These are phyloP conservation scores for Gallinago paraguaiae DNA, from an alignment of 2,113 vertebrate genomes.

Conservation along the genomic window DNA sequence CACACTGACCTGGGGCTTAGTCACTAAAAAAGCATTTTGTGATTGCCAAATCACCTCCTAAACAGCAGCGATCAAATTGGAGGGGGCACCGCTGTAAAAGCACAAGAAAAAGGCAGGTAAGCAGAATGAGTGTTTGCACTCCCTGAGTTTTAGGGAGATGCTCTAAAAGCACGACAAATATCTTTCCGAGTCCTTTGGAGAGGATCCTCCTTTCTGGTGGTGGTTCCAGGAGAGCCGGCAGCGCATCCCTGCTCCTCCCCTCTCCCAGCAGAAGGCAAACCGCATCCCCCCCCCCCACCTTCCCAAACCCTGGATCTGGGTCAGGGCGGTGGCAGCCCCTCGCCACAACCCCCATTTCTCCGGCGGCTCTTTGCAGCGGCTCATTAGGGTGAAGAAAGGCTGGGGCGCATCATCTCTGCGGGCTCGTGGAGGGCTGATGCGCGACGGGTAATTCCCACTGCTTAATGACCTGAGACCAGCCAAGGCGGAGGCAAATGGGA, in stretches of 20 bases:
- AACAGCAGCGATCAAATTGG: neutral
- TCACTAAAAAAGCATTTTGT: neutral
- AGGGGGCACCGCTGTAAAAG: neutral
- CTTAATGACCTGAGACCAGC: slow-evolving; percentile 65
- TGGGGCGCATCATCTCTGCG: neutral
- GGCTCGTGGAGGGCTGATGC: slow-evolving; percentile 20
- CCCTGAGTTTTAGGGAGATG: neutral
- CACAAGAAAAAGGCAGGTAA: neutral
- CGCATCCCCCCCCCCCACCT: neutral
- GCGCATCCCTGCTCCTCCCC: neutral
- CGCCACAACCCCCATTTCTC: neutral
- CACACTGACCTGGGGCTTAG: neutral
- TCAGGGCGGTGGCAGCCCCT: slow-evolving; percentile 23
- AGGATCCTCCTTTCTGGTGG: neutral
- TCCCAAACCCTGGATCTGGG: slow-evolving; percentile 49
- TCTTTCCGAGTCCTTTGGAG: neutral
- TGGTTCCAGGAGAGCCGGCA: neutral
- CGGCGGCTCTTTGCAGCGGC: neutral
- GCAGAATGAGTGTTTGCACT: neutral
- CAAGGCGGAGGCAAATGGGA: neutral
- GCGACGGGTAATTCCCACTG: slow-evolving; percentile 52
- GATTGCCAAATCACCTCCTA: neutral
- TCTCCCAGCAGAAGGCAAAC: neutral
- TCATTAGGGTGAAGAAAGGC: slow-evolving; percentile 56
- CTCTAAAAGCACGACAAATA: neutral